Base-by-base conservation (phyloP, 2,888 invertebrate species). In the Andrena haemorrhoa region DNA sequence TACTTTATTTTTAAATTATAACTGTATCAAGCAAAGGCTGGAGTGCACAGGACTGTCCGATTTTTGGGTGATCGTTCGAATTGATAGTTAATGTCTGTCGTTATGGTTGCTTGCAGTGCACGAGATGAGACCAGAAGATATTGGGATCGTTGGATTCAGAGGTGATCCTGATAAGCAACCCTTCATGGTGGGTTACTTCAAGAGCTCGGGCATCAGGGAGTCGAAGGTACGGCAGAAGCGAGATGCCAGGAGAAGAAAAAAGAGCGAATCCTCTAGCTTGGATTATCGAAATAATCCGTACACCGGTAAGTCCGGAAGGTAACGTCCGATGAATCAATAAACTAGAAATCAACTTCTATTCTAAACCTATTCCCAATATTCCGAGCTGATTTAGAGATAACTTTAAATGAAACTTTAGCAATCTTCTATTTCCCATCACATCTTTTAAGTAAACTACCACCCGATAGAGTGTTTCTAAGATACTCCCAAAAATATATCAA, bases 141-240 rank as follows among this genome's bases (percentile, higher is more conserved):
- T 98, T 74, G 98, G 98, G 0, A 94, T 98, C 49, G 96, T 98
- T 23, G 97, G 97, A 86, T 95, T 96, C 5, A 96, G 96, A 83
- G 97, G 97, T 0, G 95, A 96, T 83, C 97, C 97, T 90, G 97
- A 98, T 85, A 97, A 97, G 89, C 98, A 98, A 92, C 98, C 98
- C 0, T 99, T 99, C 93, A 96, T 99, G 95, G 98, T 98, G 10
- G 98, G 97, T 0, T 99, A 98, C 94, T 96, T 98, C 92, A 97
- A 97, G 92, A 97, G 95, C 78, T 95, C 95, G 0, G 95, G 95
- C 0, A 94, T 94, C 80, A 94, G 95, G 2, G 93, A 94, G 93
- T 94, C 95, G 2, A 96, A 95, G 89, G 94, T 94, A 0, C 94
- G 95, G 85, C 95, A 96, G 80, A 94, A 96, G 88, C 94, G 96